A percentile compares a stretch with the other conserved stretches of the same genome.
These are phyloP conservation scores for Ceriagrion tenellum DNA, from an alignment of 2,888 invertebrate genomes.

Conservation along the genomic window DNA sequence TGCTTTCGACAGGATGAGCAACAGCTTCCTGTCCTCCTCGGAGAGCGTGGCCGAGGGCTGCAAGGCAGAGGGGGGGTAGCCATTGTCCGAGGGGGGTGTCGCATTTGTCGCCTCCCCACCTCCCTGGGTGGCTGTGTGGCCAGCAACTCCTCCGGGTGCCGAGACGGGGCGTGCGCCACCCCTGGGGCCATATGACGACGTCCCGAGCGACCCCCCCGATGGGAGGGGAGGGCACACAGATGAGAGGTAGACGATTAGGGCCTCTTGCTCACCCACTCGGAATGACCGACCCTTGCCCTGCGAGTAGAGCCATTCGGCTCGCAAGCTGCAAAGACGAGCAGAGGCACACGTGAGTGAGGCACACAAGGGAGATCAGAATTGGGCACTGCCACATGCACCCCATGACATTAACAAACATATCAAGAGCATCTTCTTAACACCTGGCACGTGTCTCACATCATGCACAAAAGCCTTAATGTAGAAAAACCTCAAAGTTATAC, in stretches of 20 bases:
- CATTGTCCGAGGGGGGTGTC: not conserved
- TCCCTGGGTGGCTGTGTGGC: not conserved
- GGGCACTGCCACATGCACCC: too few relatives aligned
- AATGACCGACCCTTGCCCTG: slow-evolving; percentile 95
- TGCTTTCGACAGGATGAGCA: slow-evolving; percentile 92
- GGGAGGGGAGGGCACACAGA: slow-evolving; percentile 84
- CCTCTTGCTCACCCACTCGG: slow-evolving; percentile 90
- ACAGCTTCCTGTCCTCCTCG: slow-evolving; percentile 91
- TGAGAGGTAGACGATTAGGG: slow-evolving; percentile 90
- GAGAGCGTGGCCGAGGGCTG: slow-evolving; percentile 76
- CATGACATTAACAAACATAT: too few relatives aligned
- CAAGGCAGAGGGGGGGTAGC: not conserved
- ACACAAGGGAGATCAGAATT: too few relatives aligned
- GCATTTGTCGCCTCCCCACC: not conserved
- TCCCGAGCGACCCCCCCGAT: slow-evolving; percentile 82
- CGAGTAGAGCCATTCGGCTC: slow-evolving; percentile 97
- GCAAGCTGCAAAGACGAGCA: slow-evolving; percentile 82
- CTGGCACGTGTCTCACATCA: too few relatives aligned
- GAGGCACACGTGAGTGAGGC: not conserved
- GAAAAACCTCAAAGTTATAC: too few relatives aligned
- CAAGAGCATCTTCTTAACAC: too few relatives aligned
- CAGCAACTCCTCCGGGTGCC: not conserved
- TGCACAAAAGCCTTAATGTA: too few relatives aligned
- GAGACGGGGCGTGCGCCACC: slow-evolving; percentile 30
- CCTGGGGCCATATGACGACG: not conserved